These are phyloP conservation scores for Halictus ligatus DNA, from an alignment of 2,888 invertebrate genomes.

Conservation along the genomic window DNA sequence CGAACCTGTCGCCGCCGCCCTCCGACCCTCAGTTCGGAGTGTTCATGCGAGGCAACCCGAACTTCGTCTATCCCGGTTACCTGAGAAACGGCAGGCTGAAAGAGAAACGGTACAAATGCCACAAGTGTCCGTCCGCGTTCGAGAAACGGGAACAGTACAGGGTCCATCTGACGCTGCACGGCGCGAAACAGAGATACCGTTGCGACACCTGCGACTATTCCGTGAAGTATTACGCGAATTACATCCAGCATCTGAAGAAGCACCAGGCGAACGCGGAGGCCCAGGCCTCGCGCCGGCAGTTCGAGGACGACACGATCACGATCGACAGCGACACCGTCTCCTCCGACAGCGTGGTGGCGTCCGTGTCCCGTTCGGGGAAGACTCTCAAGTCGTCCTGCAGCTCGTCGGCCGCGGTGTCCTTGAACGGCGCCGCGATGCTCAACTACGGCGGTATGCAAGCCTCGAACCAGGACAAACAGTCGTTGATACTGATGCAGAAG, in stretches of 20 bases:
- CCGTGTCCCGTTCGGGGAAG: slow-evolving; percentile 69
- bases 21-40: slow-evolving; percentile 89
- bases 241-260: slow-evolving; percentile 92
- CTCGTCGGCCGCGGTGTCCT: neutral
- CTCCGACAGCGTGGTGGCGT: slow-evolving; percentile 3
- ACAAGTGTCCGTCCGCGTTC: slow-evolving; percentile 94
- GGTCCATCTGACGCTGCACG: slow-evolving; percentile 92
- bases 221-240: slow-evolving; percentile 94
- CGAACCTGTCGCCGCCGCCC: slow-evolving; percentile 79
- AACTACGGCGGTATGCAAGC: slow-evolving; percentile 61
- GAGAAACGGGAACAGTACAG: slow-evolving; percentile 94
- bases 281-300: slow-evolving; percentile 86
- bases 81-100: slow-evolving; percentile 90
- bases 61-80: slow-evolving; percentile 91
- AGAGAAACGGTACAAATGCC: slow-evolving; percentile 92
- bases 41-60: slow-evolving; percentile 90
- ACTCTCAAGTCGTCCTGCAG: slow-evolving; percentile 66
- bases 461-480: slow-evolving; percentile 80
- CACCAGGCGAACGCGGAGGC: slow-evolving; percentile 91
- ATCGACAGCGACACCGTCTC: slow-evolving; percentile 70
- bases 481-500: slow-evolving; percentile 75
- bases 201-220: slow-evolving; percentile 95
- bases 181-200: slow-evolving; percentile 92
- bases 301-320: slow-evolving; percentile 79
- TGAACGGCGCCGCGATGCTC: neutral